These are phyloP conservation scores for Tortricodes alternella DNA, from an alignment of 2,888 invertebrate species.

Conservation along the genomic window DNA sequence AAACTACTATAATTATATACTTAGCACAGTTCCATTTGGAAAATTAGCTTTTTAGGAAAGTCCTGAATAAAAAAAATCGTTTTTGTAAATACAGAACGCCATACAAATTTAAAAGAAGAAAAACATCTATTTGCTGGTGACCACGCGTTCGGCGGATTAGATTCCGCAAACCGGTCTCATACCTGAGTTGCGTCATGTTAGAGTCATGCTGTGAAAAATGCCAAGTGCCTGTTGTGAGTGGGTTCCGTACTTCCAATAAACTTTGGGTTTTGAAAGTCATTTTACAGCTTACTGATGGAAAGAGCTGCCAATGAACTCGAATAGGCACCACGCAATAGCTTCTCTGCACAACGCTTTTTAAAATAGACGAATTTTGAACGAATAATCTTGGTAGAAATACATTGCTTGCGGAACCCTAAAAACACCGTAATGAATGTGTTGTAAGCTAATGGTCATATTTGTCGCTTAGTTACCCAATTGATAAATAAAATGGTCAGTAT, in stretches of 20 bases:
- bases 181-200: conserved; percentile 23
- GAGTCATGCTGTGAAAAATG: conserved; percentile 21
- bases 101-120: conserved; percentile 12
- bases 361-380: no score
- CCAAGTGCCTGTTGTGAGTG: not conserved
- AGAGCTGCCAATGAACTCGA: not conserved
- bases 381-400: no score
- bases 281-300: not conserved
- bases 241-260: no score
- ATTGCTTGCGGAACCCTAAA: conserved; percentile 12
- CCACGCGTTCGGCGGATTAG: conserved; percentile 26
- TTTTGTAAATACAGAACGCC: not conserved
- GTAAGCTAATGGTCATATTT: conserved; percentile 27
- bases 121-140: conserved; percentile 19
- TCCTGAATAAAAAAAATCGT: not conserved
- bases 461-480: conserved; percentile 21
- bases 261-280: no score
- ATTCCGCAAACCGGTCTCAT: conserved; percentile 31
- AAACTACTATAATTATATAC: no score
- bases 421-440: conserved; percentile 10
- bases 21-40: no score
- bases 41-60: no score
- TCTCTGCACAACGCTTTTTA: no score
- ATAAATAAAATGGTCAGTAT: conserved; percentile 8
- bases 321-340: no score